phyloP scores from a whole-genome alignment of 1,140 invertebrate species.

The Akabosia matsudoensis region DNA sequence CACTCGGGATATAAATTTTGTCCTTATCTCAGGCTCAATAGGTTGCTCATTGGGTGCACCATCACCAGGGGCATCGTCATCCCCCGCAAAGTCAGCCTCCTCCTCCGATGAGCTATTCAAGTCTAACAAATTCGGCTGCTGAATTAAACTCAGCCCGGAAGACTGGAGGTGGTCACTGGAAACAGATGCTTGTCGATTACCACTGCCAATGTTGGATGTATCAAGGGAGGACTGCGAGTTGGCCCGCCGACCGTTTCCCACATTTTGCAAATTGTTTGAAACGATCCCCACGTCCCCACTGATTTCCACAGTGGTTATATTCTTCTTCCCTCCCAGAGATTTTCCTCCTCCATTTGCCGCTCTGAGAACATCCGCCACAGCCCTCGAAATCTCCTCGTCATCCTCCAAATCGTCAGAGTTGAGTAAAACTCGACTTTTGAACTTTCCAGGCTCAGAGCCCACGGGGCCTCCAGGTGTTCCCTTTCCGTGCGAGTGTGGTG shows the following conservation, averaged over 20 bases:
- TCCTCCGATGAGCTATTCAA: background rate
- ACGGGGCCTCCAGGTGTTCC: background rate
- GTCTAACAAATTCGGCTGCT: background rate
- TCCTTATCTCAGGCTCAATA: background rate
- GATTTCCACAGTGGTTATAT: conserved; percentile 37
- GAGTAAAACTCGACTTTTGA: conserved; percentile 31
- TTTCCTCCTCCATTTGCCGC: background rate
- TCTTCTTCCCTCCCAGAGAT: conserved; percentile 4
- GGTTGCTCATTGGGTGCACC: no score
- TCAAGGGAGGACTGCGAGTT: background rate
- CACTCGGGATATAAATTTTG: background rate
- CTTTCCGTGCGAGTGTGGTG: background rate
- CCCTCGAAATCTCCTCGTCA: background rate
- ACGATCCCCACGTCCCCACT: conserved; percentile 38
- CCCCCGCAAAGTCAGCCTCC: background rate
- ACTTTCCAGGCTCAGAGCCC: conserved; percentile 8
- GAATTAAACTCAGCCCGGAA: conserved; percentile 10
- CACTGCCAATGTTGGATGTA: background rate
- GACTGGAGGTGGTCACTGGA: conserved; percentile 12
- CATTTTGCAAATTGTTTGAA: background rate
- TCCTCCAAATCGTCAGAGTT: conserved; percentile 27
- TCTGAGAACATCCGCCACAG: background rate
- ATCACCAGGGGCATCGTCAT: background rate
- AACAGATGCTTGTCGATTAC: background rate
- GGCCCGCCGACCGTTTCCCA: background rate